Conservation (phyloP, 2,113 vertebrate species). For the Takifugu flavidus region DNA sequence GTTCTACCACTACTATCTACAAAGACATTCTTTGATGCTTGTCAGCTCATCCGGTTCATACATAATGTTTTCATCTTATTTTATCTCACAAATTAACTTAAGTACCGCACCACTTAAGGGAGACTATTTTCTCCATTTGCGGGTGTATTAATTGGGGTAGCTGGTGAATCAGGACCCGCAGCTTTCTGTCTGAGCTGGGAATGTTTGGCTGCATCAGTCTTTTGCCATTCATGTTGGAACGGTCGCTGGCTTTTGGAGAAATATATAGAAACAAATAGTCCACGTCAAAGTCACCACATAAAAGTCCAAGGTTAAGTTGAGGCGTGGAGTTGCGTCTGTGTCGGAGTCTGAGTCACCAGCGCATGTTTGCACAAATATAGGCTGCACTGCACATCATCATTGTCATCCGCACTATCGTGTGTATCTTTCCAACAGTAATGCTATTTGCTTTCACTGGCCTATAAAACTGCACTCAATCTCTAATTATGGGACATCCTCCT, state of each 20-base stretch:
- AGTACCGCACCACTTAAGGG: constrained; percentile 49
- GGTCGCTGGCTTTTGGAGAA: not conserved
- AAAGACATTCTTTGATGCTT: constrained; percentile 82
- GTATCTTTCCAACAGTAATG: too few relatives aligned
- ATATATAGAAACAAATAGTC: not conserved
- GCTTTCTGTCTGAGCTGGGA: constrained; percentile 26
- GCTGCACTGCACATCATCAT: too few relatives aligned
- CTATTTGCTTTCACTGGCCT: too few relatives aligned
- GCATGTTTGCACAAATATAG: too few relatives aligned
- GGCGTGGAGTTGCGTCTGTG: too few relatives aligned
- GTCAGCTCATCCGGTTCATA: constrained; percentile 74
- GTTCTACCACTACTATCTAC: constrained; percentile 74
- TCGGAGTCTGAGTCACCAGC: too few relatives aligned
- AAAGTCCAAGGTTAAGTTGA: too few relatives aligned
- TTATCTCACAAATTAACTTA: constrained; percentile 63
- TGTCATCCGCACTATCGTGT: too few relatives aligned
- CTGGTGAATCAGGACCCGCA: constrained; percentile 38
- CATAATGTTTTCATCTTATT: constrained; percentile 69
- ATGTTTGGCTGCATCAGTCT: constrained; percentile 4
- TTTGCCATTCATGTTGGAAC: constrained; percentile 10
- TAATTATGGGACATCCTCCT: too few relatives aligned
- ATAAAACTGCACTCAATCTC: too few relatives aligned
- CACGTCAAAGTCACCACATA: not conserved
- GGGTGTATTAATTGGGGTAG: constrained; percentile 49
- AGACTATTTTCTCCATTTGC: constrained; percentile 28